These are phyloP conservation scores for Leptocoma aspasia DNA, from an alignment of 2,113 vertebrate species.

Conservation along the genomic window DNA sequence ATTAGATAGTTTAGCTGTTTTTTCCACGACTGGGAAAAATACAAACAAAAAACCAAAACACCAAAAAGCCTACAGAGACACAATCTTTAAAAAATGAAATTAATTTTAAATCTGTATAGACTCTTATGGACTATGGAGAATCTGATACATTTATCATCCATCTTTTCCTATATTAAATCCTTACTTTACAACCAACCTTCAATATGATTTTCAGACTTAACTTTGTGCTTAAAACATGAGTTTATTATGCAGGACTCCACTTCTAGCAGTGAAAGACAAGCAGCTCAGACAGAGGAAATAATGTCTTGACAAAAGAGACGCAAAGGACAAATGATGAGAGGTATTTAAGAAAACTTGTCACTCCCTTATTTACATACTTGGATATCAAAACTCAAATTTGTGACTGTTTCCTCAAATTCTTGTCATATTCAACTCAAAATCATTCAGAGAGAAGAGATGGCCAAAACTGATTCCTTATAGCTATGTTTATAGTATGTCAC, in stretches of 20 bases:
- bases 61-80: not conserved
- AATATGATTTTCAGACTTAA: not conserved
- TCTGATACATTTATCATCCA: not conserved
- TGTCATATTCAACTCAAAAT: not conserved
- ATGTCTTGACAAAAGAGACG: not conserved
- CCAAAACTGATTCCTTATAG: not conserved
- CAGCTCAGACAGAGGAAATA: not conserved
- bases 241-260: not conserved
- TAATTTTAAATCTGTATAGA: not conserved
- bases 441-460: not conserved
- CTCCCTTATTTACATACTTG: not conserved
- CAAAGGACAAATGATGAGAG: not conserved
- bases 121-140: not conserved
- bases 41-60: not conserved
- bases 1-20: not conserved
- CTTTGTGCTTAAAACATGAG: not conserved
- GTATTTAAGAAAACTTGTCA: not conserved
- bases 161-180: not conserved
- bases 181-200: not conserved
- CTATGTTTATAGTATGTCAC: not conserved
- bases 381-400: not conserved
- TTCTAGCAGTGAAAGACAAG: not conserved
- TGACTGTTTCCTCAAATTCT: not conserved
- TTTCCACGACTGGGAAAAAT: not conserved
- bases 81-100: not conserved